These are phyloP conservation scores for Oenanthe oenanthe DNA, from an alignment of 2,113 vertebrate genomes.

Conservation along the genomic window DNA sequence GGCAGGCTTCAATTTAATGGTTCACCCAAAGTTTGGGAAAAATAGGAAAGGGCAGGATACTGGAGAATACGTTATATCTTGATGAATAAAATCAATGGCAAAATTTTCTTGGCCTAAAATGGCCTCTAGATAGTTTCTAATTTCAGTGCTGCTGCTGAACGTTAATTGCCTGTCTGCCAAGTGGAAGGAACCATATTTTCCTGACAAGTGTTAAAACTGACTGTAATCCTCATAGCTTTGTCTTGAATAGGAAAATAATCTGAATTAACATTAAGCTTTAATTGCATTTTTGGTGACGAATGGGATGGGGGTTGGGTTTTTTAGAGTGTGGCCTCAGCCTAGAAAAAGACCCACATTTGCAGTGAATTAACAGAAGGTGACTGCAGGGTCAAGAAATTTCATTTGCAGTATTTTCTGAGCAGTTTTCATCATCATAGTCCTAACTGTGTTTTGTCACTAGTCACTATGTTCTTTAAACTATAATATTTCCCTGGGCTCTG, in stretches of 20 bases:
- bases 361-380: neutral
- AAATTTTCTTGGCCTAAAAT: conserved; percentile 28
- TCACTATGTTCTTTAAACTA: neutral
- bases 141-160: neutral
- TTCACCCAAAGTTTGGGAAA: conserved; percentile 47
- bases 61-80: neutral
- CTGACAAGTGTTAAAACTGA: neutral
- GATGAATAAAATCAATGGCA: conserved; percentile 12
- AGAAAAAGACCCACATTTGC: neutral
- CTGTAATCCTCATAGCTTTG: neutral
- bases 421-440: neutral
- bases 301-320: neutral
- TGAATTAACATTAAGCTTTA: neutral
- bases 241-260: neutral
- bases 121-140: conserved; percentile 15
- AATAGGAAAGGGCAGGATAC: conserved; percentile 26
- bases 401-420: neutral
- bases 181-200: neutral
- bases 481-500: neutral
- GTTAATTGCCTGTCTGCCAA: conserved; percentile 10
- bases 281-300: neutral
- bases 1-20: conserved; percentile 54
- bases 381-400: neutral
- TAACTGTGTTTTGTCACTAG: neutral
- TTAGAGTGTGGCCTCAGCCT: neutral